phyloP scores from a whole-genome alignment of 2,888 invertebrate species.

The Sthenelais limicola region DNA sequence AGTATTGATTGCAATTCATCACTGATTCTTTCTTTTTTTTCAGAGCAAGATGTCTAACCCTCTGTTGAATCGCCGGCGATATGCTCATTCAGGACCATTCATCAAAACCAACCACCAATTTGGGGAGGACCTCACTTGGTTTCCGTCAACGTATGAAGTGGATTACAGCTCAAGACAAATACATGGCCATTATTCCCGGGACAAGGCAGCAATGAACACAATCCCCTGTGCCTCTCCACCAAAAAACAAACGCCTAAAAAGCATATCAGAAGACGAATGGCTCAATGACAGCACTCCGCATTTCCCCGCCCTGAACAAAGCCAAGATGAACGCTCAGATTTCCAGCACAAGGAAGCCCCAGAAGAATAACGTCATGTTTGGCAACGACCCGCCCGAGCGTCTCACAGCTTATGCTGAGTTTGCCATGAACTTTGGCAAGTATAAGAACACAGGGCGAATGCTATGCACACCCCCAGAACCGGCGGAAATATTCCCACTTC shows the following conservation, averaged over 20 bases:
- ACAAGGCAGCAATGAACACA: too few species aligned
- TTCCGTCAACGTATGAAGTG: neutral
- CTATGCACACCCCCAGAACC: constrained; percentile 10
- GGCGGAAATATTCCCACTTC: constrained; percentile 7
- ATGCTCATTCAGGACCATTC: constrained; percentile 4
- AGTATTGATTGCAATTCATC: too few species aligned
- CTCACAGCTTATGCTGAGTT: neutral
- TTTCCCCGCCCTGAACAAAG: neutral
- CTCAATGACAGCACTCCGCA: constrained; percentile 12
- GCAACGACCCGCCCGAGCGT: constrained; percentile 1
- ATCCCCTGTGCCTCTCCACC: neutral
- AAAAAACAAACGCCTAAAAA: neutral
- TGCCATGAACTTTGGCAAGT: neutral
- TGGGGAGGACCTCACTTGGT: neutral
- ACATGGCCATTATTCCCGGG: too few species aligned
- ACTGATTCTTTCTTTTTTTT: too few species aligned
- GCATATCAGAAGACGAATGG: neutral
- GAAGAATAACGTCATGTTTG: constrained; percentile 14
- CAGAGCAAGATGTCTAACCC: too few species aligned
- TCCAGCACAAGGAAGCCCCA: constrained; percentile 3
- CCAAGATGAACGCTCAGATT: neutral
- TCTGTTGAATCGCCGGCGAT: too few species aligned
- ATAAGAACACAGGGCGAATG: too few species aligned
- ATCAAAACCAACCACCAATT: constrained; percentile 25
- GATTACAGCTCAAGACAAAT: neutral